These are phyloP conservation scores for Salminus brasiliensis DNA, from an alignment of 2,113 vertebrate species.

Conservation along the genomic window DNA sequence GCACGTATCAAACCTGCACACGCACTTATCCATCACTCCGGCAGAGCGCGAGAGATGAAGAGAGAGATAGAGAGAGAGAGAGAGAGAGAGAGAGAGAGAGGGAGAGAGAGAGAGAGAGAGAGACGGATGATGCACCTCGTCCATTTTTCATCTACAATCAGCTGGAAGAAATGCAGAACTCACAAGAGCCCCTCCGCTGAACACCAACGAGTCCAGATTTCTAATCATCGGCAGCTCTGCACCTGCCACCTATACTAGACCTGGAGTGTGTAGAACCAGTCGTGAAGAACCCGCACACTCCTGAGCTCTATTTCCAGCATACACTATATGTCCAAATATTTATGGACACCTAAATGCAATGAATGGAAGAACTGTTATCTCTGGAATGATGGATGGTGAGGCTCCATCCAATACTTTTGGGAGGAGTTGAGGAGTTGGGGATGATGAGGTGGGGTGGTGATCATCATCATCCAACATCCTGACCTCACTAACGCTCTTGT, in stretches of 20 bases:
- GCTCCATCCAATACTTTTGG: too few relatives aligned
- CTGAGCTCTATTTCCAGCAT: too few relatives aligned
- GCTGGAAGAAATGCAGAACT: slow-evolving; percentile 10
- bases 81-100: slow-evolving; percentile 26
- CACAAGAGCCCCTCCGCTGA: background rate
- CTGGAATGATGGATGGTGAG: too few relatives aligned
- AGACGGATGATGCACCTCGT: slow-evolving; percentile 11
- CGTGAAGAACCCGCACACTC: too few relatives aligned
- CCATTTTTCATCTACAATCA: slow-evolving; percentile 25
- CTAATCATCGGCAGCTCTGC: background rate
- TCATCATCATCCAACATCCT: too few relatives aligned
- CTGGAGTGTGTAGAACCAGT: background rate
- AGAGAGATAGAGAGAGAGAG: slow-evolving; percentile 31
- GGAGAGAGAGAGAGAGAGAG: background rate
- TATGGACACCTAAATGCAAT: too few relatives aligned
- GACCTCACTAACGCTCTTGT: too few relatives aligned
- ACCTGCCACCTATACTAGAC: background rate
- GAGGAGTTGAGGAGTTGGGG: too few relatives aligned
- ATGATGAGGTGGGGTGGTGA: too few relatives aligned
- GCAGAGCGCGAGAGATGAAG: slow-evolving; percentile 21
- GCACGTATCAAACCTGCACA: slow-evolving; percentile 72
- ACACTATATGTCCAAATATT: too few relatives aligned
- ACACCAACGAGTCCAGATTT: background rate
- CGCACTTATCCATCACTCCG: slow-evolving; percentile 63
- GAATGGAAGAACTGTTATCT: too few relatives aligned